These are phyloP conservation scores for Melospiza melodia DNA, from an alignment of 2,113 vertebrate genomes.

Conservation along the genomic window DNA sequence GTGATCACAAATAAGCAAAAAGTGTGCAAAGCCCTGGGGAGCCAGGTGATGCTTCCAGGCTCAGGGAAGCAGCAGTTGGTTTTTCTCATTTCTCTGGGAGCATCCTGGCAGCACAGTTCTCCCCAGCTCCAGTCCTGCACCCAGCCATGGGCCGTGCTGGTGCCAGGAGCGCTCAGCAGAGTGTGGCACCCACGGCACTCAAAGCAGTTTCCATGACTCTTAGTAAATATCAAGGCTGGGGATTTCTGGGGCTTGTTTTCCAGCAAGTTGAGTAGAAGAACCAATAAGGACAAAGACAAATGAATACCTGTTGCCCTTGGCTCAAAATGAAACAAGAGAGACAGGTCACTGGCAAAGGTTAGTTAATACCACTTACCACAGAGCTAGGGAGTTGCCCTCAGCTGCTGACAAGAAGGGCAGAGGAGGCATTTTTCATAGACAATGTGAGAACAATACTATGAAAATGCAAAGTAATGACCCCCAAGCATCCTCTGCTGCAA, in stretches of 20 bases:
- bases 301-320: conserved; percentile 17
- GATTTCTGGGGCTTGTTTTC: conserved; percentile 60
- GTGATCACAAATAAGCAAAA: background rate
- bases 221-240: conserved; percentile 57
- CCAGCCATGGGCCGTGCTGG: rapidly evolving
- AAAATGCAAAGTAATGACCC: background rate
- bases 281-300: conserved; percentile 54
- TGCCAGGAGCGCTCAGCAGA: background rate
- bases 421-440: background rate
- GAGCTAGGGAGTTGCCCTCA: rapidly evolving
- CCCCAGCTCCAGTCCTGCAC: rapidly evolving
- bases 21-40: background rate
- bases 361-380: background rate
- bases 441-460: background rate
- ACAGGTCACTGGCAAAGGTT: conserved; percentile 47
- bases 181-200: background rate
- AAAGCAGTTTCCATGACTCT: conserved; percentile 1
- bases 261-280: conserved; percentile 39
- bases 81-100: background rate
- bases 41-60: background rate
- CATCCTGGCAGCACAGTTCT: background rate
- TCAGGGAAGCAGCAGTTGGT: background rate
- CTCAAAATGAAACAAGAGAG: conserved; percentile 61
- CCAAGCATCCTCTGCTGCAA: background rate
- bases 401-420: background rate